phyloP scores from a whole-genome alignment of 2,888 invertebrate species.

The Dicycla oo region DNA sequence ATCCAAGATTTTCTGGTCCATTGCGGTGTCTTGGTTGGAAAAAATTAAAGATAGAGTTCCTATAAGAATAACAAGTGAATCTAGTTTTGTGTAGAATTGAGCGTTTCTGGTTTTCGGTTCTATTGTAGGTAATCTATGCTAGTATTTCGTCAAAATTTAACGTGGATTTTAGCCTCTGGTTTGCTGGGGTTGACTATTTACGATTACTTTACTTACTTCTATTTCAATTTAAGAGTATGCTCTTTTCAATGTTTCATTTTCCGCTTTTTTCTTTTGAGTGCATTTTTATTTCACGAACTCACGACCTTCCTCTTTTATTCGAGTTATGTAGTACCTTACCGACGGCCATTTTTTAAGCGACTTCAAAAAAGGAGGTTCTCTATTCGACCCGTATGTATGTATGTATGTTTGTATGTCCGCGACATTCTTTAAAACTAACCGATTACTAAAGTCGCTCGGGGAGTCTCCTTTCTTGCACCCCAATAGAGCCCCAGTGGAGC shows the following conservation, averaged over 20 bases:
- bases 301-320: background rate
- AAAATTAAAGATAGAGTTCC: too few relatives aligned
- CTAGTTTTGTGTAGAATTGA: background rate
- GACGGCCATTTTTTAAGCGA: too few relatives aligned
- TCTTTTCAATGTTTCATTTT: background rate
- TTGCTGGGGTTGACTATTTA: background rate
- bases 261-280: background rate
- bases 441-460: too few relatives aligned
- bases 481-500: too few relatives aligned
- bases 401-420: too few relatives aligned
- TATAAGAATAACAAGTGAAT: too few relatives aligned
- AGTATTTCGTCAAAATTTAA: background rate
- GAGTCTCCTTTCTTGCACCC: too few relatives aligned
- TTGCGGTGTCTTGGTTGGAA: background rate
- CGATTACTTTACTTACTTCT: background rate
- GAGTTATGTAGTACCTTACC: background rate
- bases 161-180: background rate
- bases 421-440: too few relatives aligned
- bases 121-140: background rate
- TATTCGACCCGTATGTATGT: too few relatives aligned
- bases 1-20: conserved; percentile 6
- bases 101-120: too few relatives aligned
- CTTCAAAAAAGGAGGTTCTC: too few relatives aligned
- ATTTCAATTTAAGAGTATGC: background rate
- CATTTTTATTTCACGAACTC: too few relatives aligned